Conservation (phyloP, 2,797 vertebrate genomes). For the Alca torda region DNA sequence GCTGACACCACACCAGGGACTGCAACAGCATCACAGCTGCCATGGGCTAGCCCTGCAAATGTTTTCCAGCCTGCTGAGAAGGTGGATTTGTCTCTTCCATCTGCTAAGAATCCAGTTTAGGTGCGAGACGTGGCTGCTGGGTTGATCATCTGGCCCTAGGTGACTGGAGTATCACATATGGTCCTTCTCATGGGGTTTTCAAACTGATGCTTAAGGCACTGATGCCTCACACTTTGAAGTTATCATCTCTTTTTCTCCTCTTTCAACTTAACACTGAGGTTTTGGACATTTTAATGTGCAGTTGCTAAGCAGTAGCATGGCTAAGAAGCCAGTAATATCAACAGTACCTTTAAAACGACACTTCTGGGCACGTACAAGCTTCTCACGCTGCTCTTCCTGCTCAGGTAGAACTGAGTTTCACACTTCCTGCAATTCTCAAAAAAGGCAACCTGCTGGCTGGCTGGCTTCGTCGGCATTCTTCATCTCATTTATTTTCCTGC, state of each 20-base stretch:
- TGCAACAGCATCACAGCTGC: not conserved
- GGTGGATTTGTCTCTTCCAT: not conserved
- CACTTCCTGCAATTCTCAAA: not conserved
- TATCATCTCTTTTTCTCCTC: not conserved
- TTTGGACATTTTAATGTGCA: not conserved
- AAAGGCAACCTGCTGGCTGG: not conserved
- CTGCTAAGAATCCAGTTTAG: not conserved
- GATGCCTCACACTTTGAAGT: not conserved
- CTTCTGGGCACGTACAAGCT: not conserved
- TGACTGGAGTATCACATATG: not conserved
- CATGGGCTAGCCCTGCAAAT: not conserved
- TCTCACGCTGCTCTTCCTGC: not conserved
- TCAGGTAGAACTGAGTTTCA: not conserved
- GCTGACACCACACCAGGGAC: not conserved
- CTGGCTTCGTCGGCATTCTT: not conserved
- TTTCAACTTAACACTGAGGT: not conserved
- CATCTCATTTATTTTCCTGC: not conserved
- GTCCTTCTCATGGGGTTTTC: not conserved
- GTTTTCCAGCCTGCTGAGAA: not conserved
- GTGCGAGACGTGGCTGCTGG: not conserved
- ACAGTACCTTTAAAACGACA: not conserved
- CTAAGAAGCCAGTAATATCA: not conserved
- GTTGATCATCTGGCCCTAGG: not conserved
- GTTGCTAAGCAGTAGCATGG: constrained; percentile 11
- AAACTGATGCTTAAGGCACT: not conserved